Evolutionary conservation across 2,113 vertebrate species (phyloP).

Genomic region (Pleuronectes platessa): DNA sequence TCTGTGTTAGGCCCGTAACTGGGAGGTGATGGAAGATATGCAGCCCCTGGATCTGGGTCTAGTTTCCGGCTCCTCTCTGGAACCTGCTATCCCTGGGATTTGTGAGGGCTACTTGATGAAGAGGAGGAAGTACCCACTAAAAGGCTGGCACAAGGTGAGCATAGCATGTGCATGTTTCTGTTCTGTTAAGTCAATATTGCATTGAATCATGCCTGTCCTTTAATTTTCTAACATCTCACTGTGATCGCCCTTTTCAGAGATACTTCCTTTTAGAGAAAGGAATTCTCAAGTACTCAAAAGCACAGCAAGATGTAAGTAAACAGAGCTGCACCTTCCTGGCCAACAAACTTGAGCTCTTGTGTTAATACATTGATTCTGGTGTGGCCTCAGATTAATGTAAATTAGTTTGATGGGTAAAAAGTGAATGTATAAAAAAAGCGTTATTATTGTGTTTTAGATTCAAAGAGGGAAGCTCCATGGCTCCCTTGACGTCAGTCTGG

Average conservation of each 20-base stretch:
- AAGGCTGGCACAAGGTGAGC: constrained; percentile 95
- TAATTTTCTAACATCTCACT: neutral
- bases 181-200: neutral
- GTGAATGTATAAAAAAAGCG: neutral
- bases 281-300: constrained; percentile 88
- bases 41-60: constrained; percentile 8
- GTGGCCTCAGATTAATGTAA: neutral
- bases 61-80: constrained; percentile 59
- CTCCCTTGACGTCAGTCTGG: constrained; percentile 88
- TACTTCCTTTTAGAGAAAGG: constrained; percentile 92
- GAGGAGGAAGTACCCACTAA: constrained; percentile 95
- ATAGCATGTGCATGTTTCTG: neutral
- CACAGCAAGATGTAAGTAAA: constrained; percentile 89
- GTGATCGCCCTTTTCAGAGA: constrained; percentile 77
- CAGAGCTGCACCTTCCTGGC: neutral
- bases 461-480: constrained; percentile 90
- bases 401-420: neutral
- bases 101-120: constrained; percentile 94
- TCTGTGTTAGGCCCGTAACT: constrained; percentile 81
- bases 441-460: constrained; percentile 75
- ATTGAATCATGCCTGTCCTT: neutral
- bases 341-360: neutral
- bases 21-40: constrained; percentile 91
- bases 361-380: neutral
- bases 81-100: constrained; percentile 76